Evolutionary conservation across 2,797 vertebrate species (phyloP), one percentile per base, ranked within the genome.

Genomic region (Brachyrhaphis roseni): DNA sequence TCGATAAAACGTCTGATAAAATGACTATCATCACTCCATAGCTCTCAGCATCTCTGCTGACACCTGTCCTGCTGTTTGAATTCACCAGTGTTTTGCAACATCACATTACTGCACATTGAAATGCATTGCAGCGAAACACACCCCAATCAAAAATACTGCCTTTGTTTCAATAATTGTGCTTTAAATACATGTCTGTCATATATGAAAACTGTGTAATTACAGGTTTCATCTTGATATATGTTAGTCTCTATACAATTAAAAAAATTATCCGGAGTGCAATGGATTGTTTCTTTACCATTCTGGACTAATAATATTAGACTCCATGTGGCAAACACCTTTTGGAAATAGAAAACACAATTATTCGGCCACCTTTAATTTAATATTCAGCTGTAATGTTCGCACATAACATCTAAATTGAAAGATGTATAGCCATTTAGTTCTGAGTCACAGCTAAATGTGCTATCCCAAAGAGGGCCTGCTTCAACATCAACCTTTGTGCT

Each of bases 281-380:
- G 84, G 87, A 87, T 93, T 82, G 81, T 86, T 94, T 92, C 92
- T 93, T 92, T 90, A 89, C 93, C 92, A 91, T 90, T 82, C 66
- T 1, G 70, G 59, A 79, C 81, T 88, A 94, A 95, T 91, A 80
- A 82, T 85, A 89, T 94, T 93, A 92, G 85, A 89, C 87, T 78
- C 76, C 76, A 80, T 84, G 82, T 84, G 78, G 75, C 59, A 86
- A 78, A 57, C 81, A 88, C 84, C 57, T 77, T 84, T 86, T 84
- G 83, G 90, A 92, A 72, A 82, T 78, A 82, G 84, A 76, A 81
- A 87, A 83, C 82, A 85, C 77, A 83, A 92, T 88, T 89, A 78
- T 89, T 89, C 86, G 77, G 53, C 81, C 80, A 82, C 66, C 45
- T 90, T 86, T 94, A 94, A 95, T 95, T 90, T 62, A 90, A 94